Percentiles rank a stretch among this genome's conserved stretches.
Conservation (phyloP, 2,888 invertebrate species). For the Nephrotoma flavescens region DNA sequence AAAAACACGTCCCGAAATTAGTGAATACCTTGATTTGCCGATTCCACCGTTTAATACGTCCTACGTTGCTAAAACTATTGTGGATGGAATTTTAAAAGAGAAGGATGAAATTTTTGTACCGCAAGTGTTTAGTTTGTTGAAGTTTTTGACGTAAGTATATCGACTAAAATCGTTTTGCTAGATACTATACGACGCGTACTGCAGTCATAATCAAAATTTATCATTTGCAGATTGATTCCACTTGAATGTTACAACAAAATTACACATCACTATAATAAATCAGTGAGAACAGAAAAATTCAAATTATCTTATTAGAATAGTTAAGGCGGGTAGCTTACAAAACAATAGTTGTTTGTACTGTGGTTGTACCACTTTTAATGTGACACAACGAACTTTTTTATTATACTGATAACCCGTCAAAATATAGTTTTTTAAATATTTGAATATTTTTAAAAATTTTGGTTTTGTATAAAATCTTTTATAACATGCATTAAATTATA, state of each 20-base stretch:
- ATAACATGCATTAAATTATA: no score
- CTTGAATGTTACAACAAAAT: neutral
- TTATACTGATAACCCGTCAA: no score
- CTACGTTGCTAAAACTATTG: neutral
- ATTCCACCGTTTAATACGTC: neutral
- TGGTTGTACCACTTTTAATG: no score
- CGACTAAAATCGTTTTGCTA: neutral
- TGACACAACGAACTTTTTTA: no score
- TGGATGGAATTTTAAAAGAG: constrained; percentile 1
- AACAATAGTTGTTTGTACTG: no score
- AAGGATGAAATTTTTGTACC: neutral
- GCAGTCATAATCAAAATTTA: neutral
- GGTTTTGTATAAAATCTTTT: no score
- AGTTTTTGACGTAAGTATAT: neutral
- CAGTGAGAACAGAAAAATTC: neutral
- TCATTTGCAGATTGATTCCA: neutral
- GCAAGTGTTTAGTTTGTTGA: neutral
- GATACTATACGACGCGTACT: neutral
- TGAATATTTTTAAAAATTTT: no score
- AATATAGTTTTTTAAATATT: no score
- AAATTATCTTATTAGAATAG: no score
- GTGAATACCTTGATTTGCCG: constrained; percentile 1
- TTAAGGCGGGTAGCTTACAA: no score
- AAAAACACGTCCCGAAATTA: neutral
- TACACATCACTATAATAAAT: neutral